phyloP scores from a whole-genome alignment of 2,797 vertebrate species.

The Sciurus carolinensis region DNA sequence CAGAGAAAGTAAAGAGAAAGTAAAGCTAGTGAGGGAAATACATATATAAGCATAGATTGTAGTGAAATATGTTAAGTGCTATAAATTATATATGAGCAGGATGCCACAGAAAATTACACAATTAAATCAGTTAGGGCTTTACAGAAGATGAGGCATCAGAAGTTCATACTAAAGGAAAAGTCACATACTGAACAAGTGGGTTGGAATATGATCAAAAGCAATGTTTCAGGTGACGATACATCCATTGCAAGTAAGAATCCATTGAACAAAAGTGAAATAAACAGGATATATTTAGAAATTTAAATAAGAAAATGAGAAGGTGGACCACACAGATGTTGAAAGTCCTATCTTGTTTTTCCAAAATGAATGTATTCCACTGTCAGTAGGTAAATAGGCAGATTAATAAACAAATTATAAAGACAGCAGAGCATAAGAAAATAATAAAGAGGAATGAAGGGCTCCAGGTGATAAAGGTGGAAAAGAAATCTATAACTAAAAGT shows the following conservation, averaged over 20 bases:
- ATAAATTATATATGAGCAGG: neutral
- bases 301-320: neutral
- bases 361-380: neutral
- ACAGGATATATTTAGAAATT: neutral
- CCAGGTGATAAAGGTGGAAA: neutral
- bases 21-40: neutral
- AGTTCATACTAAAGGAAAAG: neutral
- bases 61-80: neutral
- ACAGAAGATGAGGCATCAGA: neutral
- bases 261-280: neutral
- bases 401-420: neutral
- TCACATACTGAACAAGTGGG: neutral
- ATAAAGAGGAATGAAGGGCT: neutral
- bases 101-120: neutral
- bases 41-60: neutral
- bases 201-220: neutral
- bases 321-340: neutral
- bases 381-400: neutral
- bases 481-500: neutral
- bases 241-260: neutral
- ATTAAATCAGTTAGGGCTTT: slow-evolving; percentile 17
- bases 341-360: neutral
- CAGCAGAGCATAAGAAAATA: neutral
- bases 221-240: neutral
- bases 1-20: slow-evolving; percentile 26